Percentiles rank a stretch among this genome's conserved stretches.
phyloP scores from a whole-genome alignment of 2,888 invertebrate genomes.

The Andrena marginata region DNA sequence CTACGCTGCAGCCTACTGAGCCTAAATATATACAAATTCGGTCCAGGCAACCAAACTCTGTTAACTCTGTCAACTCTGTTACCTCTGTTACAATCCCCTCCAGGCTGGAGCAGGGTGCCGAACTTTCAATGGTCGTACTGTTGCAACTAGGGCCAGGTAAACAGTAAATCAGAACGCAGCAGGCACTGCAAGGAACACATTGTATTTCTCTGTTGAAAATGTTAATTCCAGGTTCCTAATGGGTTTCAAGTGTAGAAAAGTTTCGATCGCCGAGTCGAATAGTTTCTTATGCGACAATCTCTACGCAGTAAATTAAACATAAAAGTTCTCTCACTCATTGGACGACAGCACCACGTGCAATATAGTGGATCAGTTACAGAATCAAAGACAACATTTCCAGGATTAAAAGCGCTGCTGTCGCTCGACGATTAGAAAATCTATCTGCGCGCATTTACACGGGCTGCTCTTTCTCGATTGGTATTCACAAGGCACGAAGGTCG shows the following conservation, averaged over 20 bases:
- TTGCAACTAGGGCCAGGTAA: conserved; percentile 8
- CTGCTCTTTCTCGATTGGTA: conserved; percentile 28
- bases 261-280: conserved; percentile 19
- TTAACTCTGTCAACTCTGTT: no score
- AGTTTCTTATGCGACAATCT: conserved; percentile 19
- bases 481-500: conserved; percentile 55
- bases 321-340: conserved; percentile 10
- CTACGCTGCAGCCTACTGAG: no score
- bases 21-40: no score
- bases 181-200: conserved; percentile 20
- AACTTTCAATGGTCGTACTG: neutral
- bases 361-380: conserved; percentile 14
- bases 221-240: conserved; percentile 20
- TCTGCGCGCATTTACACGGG: conserved; percentile 24
- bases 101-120: no score
- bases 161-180: conserved; percentile 23
- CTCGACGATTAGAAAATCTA: conserved; percentile 23
- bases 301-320: conserved; percentile 25
- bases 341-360: conserved; percentile 43
- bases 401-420: conserved; percentile 25
- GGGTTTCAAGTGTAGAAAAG: conserved; percentile 39
- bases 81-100: no score
- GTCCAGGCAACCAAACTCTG: no score
- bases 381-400: conserved; percentile 41
- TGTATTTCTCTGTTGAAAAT: conserved; percentile 23